phyloP scores from a whole-genome alignment of 2,888 invertebrate species.

The Tipula unca region DNA sequence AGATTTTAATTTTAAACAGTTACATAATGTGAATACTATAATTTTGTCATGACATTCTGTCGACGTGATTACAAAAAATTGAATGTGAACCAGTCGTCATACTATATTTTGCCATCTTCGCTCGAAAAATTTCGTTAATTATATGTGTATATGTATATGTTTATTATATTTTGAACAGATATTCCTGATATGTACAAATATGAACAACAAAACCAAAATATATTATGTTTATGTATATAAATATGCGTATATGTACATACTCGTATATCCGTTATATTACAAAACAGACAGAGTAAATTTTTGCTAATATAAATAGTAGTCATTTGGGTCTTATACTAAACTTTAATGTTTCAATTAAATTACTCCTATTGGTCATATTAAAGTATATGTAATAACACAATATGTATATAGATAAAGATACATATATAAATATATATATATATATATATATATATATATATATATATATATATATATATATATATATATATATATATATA shows the following conservation, averaged over 20 bases:
- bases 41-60: too few species aligned
- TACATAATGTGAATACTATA: too few species aligned
- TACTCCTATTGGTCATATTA: conserved; percentile 14
- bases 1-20: too few species aligned
- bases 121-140: not conserved
- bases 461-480: not conserved
- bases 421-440: not conserved
- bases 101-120: too few species aligned
- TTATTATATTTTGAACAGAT: not conserved
- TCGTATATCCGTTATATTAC: not conserved
- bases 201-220: not conserved
- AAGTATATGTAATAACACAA: not conserved
- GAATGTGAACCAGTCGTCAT: too few species aligned
- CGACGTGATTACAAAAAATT: too few species aligned
- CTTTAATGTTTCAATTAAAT: conserved; percentile 14
- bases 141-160: not conserved
- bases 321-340: conserved; percentile 8
- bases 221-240: not conserved
- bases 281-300: not conserved
- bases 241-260: not conserved
- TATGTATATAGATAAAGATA: too few species aligned
- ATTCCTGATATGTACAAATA: not conserved
- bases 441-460: not conserved
- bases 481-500: not conserved
- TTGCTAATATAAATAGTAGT: not conserved